Evolutionary conservation across 2,888 invertebrate genomes (phyloP).

Genomic region (Syrphus vitripennis): DNA sequence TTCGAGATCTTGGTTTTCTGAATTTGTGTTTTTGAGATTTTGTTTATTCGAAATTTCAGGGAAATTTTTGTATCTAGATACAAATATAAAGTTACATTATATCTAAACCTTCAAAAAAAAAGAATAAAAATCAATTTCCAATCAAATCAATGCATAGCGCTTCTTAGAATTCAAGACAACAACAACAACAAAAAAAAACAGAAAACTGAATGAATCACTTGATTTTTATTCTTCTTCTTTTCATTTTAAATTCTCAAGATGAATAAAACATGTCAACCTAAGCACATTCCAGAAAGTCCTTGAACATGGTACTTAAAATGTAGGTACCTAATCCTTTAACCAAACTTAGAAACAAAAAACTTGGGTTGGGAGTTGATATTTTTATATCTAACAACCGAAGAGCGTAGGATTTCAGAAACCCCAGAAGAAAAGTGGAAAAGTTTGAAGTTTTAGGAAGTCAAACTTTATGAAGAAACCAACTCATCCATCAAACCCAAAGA

Average conservation of each 20-base stretch:
- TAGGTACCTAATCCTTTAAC: background rate
- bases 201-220: background rate
- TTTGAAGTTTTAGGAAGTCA: constrained; percentile 40
- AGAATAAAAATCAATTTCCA: background rate
- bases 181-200: background rate
- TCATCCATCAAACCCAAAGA: constrained; percentile 25
- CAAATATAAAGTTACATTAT: too few species aligned
- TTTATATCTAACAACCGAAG: constrained; percentile 18
- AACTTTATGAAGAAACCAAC: constrained; percentile 25
- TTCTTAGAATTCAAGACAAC: background rate
- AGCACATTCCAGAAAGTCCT: constrained; percentile 2
- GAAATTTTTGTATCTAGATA: too few species aligned
- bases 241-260: background rate
- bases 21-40: too few species aligned
- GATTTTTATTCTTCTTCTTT: background rate
- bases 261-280: constrained; percentile 3
- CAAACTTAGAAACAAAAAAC: background rate
- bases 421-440: constrained; percentile 12
- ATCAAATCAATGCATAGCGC: background rate
- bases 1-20: too few species aligned
- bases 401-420: background rate
- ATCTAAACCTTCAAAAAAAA: background rate
- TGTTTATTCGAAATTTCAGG: too few species aligned
- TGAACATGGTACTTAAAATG: background rate
- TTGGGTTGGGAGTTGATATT: constrained; percentile 3